phyloP scores from a whole-genome alignment of 2,797 vertebrate species.

The Argentina silus region DNA sequence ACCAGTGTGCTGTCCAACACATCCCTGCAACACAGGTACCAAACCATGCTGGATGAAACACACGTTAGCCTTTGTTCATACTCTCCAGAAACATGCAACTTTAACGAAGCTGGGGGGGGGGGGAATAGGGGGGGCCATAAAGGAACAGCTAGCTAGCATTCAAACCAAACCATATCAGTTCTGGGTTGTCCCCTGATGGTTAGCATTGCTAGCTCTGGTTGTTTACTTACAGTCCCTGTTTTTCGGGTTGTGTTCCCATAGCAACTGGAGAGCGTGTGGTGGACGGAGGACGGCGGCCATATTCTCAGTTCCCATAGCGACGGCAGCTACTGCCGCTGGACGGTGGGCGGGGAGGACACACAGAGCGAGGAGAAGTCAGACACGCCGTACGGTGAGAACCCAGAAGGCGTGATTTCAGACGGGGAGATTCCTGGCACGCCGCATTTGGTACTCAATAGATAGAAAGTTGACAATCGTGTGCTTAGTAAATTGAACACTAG shows the following conservation, averaged over 20 bases:
- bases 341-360: constrained; percentile 69
- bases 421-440: no score
- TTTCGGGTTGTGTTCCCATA: constrained; percentile 46
- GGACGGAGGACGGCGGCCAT: constrained; percentile 87
- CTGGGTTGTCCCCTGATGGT: no score
- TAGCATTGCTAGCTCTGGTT: neutral
- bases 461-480: no score
- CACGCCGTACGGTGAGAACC: constrained; percentile 89
- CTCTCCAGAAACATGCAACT: no score
- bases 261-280: constrained; percentile 94
- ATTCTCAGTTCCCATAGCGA: constrained; percentile 94
- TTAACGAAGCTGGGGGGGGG: no score
- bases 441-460: no score
- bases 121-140: neutral
- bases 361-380: constrained; percentile 83
- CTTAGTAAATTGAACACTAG: no score
- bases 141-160: no score
- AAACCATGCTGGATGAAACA: neutral
- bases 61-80: no score
- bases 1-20: constrained; percentile 73
- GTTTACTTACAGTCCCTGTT: neutral
- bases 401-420: no score
- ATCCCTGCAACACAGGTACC: constrained; percentile 90
- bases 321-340: constrained; percentile 92
- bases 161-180: no score